Evolutionary conservation across 2,888 invertebrate species (phyloP).

Genomic region (Itoplectis maculator): DNA sequence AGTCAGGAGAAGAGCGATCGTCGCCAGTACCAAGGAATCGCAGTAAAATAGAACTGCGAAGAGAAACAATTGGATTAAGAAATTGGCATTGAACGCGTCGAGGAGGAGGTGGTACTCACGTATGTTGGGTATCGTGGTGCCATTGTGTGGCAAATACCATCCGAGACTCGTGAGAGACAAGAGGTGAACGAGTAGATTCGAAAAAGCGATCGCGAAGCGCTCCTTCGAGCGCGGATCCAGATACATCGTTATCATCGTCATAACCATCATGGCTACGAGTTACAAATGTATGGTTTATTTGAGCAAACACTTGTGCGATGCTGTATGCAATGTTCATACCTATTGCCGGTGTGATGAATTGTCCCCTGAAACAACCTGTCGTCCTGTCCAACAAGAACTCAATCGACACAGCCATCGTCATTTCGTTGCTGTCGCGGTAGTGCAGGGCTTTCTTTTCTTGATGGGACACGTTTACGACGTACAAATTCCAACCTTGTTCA

Average conservation of each 20-base stretch:
- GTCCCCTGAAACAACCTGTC: conserved; percentile 86
- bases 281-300: background rate
- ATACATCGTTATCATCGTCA: conserved; percentile 86
- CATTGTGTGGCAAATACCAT: conserved; percentile 87
- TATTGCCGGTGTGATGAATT: conserved; percentile 85
- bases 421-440: conserved; percentile 73
- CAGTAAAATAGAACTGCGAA: conserved; percentile 78
- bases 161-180: conserved; percentile 86
- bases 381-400: conserved; percentile 86
- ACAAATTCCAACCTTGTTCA: conserved; percentile 4
- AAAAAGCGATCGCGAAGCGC: conserved; percentile 86
- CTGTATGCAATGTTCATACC: conserved; percentile 73
- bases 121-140: conserved; percentile 75
- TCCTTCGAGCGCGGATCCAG: conserved; percentile 86
- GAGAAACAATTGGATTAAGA: background rate
- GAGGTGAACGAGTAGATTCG: conserved; percentile 87
- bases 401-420: conserved; percentile 87
- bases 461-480: background rate
- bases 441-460: conserved; percentile 5
- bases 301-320: too few species aligned
- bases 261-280: conserved; percentile 82
- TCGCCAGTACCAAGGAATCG: conserved; percentile 75
- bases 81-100: background rate
- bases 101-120: conserved; percentile 68
- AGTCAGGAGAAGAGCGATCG: conserved; percentile 69